Evolutionary conservation across 2,797 vertebrate species (phyloP).

Genomic region (Channallabes apus): DNA sequence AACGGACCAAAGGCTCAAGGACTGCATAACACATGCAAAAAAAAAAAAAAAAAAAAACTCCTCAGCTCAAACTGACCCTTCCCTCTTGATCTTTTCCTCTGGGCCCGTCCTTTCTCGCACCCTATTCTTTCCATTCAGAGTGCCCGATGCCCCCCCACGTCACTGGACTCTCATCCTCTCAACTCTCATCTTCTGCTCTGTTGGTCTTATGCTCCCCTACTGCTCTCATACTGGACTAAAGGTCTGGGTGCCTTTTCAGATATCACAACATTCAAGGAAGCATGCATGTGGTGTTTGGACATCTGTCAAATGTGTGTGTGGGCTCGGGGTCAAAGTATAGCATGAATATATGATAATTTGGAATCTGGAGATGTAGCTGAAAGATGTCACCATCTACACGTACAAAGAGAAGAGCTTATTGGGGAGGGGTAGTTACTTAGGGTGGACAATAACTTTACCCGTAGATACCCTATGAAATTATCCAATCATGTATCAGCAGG

Average conservation of each 20-base stretch:
- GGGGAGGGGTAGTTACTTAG: not conserved
- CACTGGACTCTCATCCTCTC: conserved; percentile 9
- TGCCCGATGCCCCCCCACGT: conserved; percentile 17
- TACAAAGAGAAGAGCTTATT: not conserved
- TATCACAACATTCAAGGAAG: conserved; percentile 19
- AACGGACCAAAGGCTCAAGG: conserved; percentile 66
- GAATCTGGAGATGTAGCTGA: not conserved
- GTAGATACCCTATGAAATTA: not conserved
- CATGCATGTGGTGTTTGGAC: conserved; percentile 9
- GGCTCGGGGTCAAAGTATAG: conserved; percentile 51
- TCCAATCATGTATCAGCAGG: not conserved
- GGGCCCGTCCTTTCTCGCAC: conserved; percentile 18
- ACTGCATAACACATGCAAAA: conserved; percentile 67
- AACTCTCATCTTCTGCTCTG: not conserved
- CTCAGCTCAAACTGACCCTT: conserved; percentile 25
- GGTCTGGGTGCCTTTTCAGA: conserved; percentile 36
- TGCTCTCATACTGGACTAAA: conserved; percentile 27
- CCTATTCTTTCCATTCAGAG: conserved; percentile 18
- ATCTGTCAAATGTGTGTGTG: conserved; percentile 32
- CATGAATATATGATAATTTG: conserved; percentile 11
- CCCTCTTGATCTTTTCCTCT: conserved; percentile 43
- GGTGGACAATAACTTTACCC: not conserved
- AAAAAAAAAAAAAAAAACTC: not conserved
- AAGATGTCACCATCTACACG: not conserved
- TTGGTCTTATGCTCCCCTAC: conserved; percentile 20